Evolutionary conservation across 1,140 invertebrate genomes (phyloP).

Genomic region (Heliconius himera): DNA sequence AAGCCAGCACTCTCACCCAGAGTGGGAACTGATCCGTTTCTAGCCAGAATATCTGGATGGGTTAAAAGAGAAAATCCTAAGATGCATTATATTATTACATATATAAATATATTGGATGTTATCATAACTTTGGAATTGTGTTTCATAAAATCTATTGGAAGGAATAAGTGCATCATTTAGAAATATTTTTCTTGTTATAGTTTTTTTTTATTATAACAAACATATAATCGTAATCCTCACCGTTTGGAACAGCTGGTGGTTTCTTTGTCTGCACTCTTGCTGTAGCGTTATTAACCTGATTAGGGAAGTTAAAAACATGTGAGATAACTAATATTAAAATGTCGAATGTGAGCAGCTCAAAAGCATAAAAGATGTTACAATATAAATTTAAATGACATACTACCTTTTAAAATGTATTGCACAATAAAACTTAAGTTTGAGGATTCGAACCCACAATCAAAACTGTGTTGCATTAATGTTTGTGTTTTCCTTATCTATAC

Average conservation of each 20-base stretch:
- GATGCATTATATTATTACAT: constrained; percentile 62
- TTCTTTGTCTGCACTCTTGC: constrained; percentile 99
- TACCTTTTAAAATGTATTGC: background rate
- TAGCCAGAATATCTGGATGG: constrained; percentile 87
- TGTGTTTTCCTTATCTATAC: too few relatives aligned
- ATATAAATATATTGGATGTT: constrained; percentile 17
- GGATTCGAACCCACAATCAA: background rate
- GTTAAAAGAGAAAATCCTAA: constrained; percentile 75
- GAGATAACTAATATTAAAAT: background rate
- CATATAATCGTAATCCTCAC: constrained; percentile 83
- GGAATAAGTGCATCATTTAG: constrained; percentile 22
- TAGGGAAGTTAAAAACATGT: constrained; percentile 54
- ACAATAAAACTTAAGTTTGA: background rate
- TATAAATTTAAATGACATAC: background rate
- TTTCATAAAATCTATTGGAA: constrained; percentile 15
- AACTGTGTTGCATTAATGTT: too few relatives aligned
- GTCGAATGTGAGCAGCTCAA: background rate
- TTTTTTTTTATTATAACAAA: background rate
- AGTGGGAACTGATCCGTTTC: constrained; percentile 87
- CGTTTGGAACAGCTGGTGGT: constrained; percentile 95
- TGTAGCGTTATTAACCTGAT: constrained; percentile 98
- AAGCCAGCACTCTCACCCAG: constrained; percentile 86
- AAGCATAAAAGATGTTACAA: background rate
- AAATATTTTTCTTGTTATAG: background rate
- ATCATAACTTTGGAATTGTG: constrained; percentile 11